Evolutionary conservation across 2,113 vertebrate species (phyloP).

Genomic region (Lophura nycthemera): DNA sequence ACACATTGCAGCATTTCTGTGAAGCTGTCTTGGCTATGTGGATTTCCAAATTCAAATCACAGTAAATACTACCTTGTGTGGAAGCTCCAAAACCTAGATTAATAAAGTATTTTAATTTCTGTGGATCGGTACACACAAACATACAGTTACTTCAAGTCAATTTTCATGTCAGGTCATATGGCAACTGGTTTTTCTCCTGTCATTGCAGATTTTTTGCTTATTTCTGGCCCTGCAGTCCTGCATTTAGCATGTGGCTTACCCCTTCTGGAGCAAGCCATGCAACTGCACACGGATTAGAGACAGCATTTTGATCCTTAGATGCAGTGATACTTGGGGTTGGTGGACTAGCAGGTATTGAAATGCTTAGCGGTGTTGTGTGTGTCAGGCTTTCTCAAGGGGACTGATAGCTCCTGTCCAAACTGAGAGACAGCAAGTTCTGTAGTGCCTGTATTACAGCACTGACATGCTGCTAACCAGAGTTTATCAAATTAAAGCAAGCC

Average conservation of each 20-base stretch:
- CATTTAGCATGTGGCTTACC: neutral
- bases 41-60: neutral
- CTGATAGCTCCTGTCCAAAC: too few relatives aligned
- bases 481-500: neutral
- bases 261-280: neutral
- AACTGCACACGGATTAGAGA: neutral
- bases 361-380: neutral
- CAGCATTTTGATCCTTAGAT: neutral
- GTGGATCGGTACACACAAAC: neutral
- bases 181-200: neutral
- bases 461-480: neutral
- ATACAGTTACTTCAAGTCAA: neutral
- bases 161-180: neutral
- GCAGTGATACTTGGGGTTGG: neutral
- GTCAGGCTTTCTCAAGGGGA: neutral
- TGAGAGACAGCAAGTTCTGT: too few relatives aligned
- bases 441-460: neutral
- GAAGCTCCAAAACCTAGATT: neutral
- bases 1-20: neutral
- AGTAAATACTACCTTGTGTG: neutral
- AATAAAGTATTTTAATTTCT: neutral
- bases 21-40: neutral
- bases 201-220: neutral
- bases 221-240: neutral
- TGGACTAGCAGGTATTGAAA: neutral